Evolutionary conservation across 1,140 invertebrate species (phyloP), one percentile per base, ranked within the genome.

Genomic region (Drosophila chauvacae): DNA sequence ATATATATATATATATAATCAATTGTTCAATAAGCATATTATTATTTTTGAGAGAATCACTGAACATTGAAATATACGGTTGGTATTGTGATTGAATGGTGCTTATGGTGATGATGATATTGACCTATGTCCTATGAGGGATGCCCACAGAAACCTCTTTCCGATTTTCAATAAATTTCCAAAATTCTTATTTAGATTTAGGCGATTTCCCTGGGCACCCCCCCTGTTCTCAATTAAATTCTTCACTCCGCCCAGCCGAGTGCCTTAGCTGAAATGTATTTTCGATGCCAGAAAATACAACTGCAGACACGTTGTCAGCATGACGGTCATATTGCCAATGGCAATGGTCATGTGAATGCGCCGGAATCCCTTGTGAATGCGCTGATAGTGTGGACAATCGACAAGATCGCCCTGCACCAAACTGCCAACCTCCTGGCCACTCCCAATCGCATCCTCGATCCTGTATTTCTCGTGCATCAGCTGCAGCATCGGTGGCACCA

Each of bases 391-490:
- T 0, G 95, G 95, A 82, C 95, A 96, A 42, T 95, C 92, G 13
- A 94, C 92, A 2, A 96, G 87, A 23, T 93, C 93, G 3, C 95
- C 95, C 2, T 94, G 93, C 50, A 95, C 93, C 41, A 95, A 93
- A 62, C 93, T 93, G 23, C 96, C 96, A 7, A 96, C 92, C 92
- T 96, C 96, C 65, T 94, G 93, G 0, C 96, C 96, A n/a, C 96
- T 94, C 20, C 95, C 95, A 10, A 95, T 95, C 14, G 94, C 94
- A n/a, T 93, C 93, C 92, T 96, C 96, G 13, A 96, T 93, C n/a
- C 92, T 93, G 47, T 93, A 94, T 77, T 96, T 96, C 26, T 93
- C 92, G 9, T 93, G 92, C 77, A 96, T 96, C 1, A 96, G 85
- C 2, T 91, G 84, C 1, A 96, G 80, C 42, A 96, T 93, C 3